These are phyloP conservation scores for Exaiptasia diaphana DNA, from an alignment of 64 coral and sea anemone species.

Conservation along the genomic window DNA sequence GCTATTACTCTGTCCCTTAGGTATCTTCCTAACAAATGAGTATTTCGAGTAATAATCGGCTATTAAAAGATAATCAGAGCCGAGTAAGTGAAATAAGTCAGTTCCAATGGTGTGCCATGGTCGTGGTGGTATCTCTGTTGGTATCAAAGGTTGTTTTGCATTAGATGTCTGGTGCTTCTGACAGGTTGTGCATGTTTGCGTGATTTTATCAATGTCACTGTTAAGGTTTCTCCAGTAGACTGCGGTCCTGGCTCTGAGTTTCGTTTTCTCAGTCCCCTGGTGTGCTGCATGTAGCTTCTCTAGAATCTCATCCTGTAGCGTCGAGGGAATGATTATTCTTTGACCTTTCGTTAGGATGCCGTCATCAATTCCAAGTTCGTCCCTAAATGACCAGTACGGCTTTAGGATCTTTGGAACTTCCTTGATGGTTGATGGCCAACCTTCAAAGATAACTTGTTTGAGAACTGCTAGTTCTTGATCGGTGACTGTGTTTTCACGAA, in stretches of 20 bases:
- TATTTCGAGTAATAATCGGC: constrained; percentile 10
- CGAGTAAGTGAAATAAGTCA: constrained; percentile 23
- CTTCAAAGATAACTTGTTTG: constrained; percentile 14
- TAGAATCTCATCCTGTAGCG: constrained; percentile 8
- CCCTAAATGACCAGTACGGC: constrained; percentile 45
- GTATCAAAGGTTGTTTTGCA: constrained; percentile 17
- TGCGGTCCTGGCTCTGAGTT: background rate
- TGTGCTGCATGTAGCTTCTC: background rate
- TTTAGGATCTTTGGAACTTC: background rate
- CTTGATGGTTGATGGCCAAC: constrained; percentile 30
- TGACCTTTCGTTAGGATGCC: background rate
- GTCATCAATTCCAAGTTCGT: constrained; percentile 41
- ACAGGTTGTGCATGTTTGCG: constrained; percentile 3
- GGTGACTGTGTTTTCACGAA: background rate
- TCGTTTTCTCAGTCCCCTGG: constrained; percentile 13
- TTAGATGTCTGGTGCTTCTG: background rate
- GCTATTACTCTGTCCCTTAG: constrained; percentile 23
- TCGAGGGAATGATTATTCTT: background rate
- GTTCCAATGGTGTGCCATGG: constrained; percentile 36
- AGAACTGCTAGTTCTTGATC: constrained; percentile 31
- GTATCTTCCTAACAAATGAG: constrained; percentile 22
- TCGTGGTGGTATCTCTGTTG: constrained; percentile 25
- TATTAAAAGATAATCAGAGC: constrained; percentile 17
- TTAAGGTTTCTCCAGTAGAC: constrained; percentile 37
- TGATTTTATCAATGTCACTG: constrained; percentile 30